Evolutionary conservation across 2,888 invertebrate species (phyloP), one percentile per base, ranked within the genome.

Genomic region (Aphodius sticticus): DNA sequence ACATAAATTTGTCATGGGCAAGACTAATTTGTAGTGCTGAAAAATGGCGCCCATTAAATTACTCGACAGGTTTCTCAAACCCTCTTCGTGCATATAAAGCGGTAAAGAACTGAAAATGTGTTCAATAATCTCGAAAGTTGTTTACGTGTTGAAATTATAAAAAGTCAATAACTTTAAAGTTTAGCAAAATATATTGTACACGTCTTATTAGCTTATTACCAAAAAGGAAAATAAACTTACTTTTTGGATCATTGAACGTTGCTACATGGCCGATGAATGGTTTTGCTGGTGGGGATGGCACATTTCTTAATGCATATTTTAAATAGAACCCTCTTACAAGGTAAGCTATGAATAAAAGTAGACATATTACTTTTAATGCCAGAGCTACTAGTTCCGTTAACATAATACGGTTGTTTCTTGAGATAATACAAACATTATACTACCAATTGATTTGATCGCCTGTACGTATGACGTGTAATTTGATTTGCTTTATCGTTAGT

Each of bases 221-320:
- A 26, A 26, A 26, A 26, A 26, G 26, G 26, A 26, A 26, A 26
- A 26, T 26, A 26, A 3, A 36, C 36, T 16, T 36, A 76, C 76
- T 69, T 69, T 15, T 69, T 15, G 76, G 76, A 7, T 76, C 69
- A 26, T 12, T 76, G 35, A 76, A 76, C 14, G 53, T 69, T 1
- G 26, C 14, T 4, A 69, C 16, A 69, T 76, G 76, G 16, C 76
- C 76, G 16, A 76, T 16, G 9, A 76, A 38, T 16, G 76, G 76
- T 26, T 69, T 16, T 15, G n/a, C 76, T 6, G 76, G 76, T 16
- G 76, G 76, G 12, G 16, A 26, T 69, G 69, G 69, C 14, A 76
- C 53, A 12, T 15, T 16, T 69, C 76, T n/a, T 16, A 76, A 16
- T 5, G n/a, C 36, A n/a, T 35, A n/a, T 74, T 74, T 74, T 74